Conservation (phyloP, 64 coral and sea anemone genomes). For the Acropora yongei region DNA sequence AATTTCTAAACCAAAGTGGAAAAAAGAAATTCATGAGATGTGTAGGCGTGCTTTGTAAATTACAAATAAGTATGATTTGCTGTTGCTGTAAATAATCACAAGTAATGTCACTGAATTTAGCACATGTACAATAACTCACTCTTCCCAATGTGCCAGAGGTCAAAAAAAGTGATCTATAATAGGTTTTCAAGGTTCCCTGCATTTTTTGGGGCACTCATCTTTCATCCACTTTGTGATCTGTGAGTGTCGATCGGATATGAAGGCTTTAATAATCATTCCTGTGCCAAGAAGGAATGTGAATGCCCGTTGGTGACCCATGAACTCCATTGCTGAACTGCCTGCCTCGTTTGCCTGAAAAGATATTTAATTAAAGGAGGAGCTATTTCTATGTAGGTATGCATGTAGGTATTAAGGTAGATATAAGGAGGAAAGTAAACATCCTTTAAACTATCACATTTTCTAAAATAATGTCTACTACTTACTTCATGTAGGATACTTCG, state of each 20-base stretch:
- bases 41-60: background rate
- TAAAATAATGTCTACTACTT: too few relatives aligned
- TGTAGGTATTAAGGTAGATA: too few relatives aligned
- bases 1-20: background rate
- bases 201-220: constrained; percentile 51
- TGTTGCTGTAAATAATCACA: background rate
- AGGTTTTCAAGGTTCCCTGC: constrained; percentile 56
- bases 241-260: constrained; percentile 52
- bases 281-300: constrained; percentile 37
- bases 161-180: constrained; percentile 53
- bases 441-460: too few relatives aligned
- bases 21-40: background rate
- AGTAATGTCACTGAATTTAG: background rate
- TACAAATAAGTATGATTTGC: background rate
- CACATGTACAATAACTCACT: background rate
- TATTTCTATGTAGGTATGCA: background rate
- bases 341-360: background rate
- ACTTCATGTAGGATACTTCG: too few relatives aligned
- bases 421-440: too few relatives aligned
- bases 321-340: constrained; percentile 62
- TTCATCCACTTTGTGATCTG: constrained; percentile 72
- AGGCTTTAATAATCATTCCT: constrained; percentile 44
- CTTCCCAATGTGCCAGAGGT: constrained; percentile 72
- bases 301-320: constrained; percentile 38
- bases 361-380: background rate